Evolutionary conservation across 2,888 invertebrate species (phyloP), one percentile per base, ranked within the genome.

Genomic region (Piscicola geometra): DNA sequence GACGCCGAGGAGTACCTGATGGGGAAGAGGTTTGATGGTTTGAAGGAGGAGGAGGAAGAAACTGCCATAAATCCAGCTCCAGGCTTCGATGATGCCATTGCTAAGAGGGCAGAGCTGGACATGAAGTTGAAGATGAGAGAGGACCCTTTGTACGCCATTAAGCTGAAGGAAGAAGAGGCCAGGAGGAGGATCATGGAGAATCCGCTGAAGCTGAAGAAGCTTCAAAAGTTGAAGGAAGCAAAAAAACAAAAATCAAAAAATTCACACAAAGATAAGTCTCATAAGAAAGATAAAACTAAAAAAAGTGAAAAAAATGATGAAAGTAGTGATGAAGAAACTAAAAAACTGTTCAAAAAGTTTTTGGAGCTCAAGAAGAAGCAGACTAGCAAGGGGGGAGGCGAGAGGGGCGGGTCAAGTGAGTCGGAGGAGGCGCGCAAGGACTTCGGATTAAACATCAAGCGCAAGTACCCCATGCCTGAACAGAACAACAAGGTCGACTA

Each of bases 131-230:
- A 96, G 86, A 88, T 94, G 78, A 90, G 94, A 83, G 96, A 97
- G 85, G 97, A 97, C 88, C 97, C 97, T 0, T 86, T 97, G 56
- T 90, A 93, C 83, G 89, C 91, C 1, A 95, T 97, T 9, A 92
- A 91, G 84, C 84, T 28, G 30, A 89, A 92, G 75, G 95, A 96
- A 86, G 90, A 94, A 83, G 94, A 96, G 82, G 91, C 92, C 0
- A 88, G 92, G 60, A 90, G 91, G 77, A 91, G 92, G 77, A 87
- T 97, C 50, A 85, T 97, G 1, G 92, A 93, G 81, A 97, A 97
- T 88, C 96, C 96, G 0, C 89, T 96, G 0, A 93, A 93, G 85
- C 87, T 97, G 80, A 93, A 93, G 80, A 91, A 91, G 82, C 87
- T 97, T 0, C 90, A 93, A 81, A 90, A 92, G 82, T 88, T 93